Conservation (phyloP, 1,140 invertebrate species). For the Ericerus pela region DNA sequence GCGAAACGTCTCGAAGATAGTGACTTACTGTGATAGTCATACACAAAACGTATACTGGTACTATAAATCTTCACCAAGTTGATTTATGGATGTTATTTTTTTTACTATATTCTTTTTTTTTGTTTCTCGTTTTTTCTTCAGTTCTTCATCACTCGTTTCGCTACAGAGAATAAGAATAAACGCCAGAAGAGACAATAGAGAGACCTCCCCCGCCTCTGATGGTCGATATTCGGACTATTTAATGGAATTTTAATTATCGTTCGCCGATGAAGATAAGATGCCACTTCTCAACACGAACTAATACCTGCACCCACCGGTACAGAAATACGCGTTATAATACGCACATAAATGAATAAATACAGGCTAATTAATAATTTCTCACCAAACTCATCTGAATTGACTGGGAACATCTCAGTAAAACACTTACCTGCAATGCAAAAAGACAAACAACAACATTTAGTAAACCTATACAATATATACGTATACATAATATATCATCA, state of each 20-base stretch:
- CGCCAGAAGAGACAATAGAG: neutral
- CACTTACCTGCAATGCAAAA: too few relatives aligned
- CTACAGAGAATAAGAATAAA: neutral
- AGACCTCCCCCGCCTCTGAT: neutral
- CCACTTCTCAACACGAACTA: too few relatives aligned
- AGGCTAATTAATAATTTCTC: too few relatives aligned
- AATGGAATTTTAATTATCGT: conserved; percentile 9
- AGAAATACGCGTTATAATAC: too few relatives aligned
- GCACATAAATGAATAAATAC: too few relatives aligned
- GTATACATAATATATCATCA: too few relatives aligned
- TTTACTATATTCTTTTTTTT: neutral
- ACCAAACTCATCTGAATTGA: too few relatives aligned
- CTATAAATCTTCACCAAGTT: conserved; percentile 3
- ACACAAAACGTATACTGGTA: conserved; percentile 2
- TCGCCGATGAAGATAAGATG: too few relatives aligned
- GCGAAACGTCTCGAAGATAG: neutral
- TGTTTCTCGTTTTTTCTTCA: neutral
- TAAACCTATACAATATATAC: too few relatives aligned
- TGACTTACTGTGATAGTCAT: conserved; percentile 3
- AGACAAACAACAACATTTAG: too few relatives aligned
- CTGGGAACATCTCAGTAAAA: too few relatives aligned
- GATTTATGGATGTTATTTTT: conserved; percentile 3
- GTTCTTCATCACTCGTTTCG: neutral
- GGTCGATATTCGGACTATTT: neutral
- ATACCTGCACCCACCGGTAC: too few relatives aligned